Conservation (phyloP, 1,140 invertebrate species). For the Pogonus chalceus region DNA sequence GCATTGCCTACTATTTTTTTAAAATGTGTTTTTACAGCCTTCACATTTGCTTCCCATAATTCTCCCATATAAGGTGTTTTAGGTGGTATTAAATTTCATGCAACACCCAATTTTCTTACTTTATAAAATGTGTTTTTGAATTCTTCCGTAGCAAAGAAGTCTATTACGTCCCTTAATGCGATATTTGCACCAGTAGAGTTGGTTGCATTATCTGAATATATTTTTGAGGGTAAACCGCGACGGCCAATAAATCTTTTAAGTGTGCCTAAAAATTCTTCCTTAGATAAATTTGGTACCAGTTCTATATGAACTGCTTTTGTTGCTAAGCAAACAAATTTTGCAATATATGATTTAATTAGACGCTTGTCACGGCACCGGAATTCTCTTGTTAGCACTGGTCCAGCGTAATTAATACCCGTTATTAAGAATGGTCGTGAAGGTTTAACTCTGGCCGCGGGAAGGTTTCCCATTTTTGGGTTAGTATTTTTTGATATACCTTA, state of each 20-base stretch:
- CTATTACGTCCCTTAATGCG: background rate
- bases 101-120: background rate
- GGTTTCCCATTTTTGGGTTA: slow-evolving; percentile 15
- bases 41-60: no score
- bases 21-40: no score
- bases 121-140: background rate
- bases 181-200: slow-evolving; percentile 30
- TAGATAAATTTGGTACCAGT: slow-evolving; percentile 19
- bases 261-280: slow-evolving; percentile 20
- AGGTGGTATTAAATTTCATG: no score
- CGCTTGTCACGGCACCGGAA: background rate
- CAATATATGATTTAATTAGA: background rate
- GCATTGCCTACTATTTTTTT: no score
- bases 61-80: no score
- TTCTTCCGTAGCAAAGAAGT: background rate
- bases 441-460: slow-evolving; percentile 11
- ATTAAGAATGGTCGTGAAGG: slow-evolving; percentile 14
- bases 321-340: slow-evolving; percentile 24
- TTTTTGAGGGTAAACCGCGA: slow-evolving; percentile 22
- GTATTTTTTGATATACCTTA: background rate
- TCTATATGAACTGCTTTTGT: slow-evolving; percentile 26
- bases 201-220: slow-evolving; percentile 33
- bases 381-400: slow-evolving; percentile 16
- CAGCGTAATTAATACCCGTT: slow-evolving; percentile 20
- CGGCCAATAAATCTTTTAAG: slow-evolving; percentile 22